Evolutionary conservation across 2,888 invertebrate genomes (phyloP).

Genomic region (Nymphalis c-album): DNA sequence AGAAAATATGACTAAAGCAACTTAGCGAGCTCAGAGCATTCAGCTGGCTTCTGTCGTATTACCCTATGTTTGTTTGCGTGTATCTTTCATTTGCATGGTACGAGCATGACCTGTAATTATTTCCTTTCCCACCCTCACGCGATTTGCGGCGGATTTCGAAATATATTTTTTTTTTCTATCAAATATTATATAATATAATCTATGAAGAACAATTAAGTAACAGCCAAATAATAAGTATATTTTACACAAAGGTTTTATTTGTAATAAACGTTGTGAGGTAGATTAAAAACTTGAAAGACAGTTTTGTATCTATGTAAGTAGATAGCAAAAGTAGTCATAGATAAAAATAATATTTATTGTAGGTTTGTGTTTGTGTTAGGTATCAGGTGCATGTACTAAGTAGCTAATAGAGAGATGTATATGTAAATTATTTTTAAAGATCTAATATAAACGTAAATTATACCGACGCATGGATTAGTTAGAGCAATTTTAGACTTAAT

Average conservation of each 20-base stretch:
- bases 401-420: slow-evolving; percentile 54
- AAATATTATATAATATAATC: slow-evolving; percentile 1
- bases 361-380: slow-evolving; percentile 71
- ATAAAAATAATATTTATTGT: slow-evolving; percentile 51
- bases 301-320: slow-evolving; percentile 47
- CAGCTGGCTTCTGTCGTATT: slow-evolving; percentile 75
- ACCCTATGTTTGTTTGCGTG: slow-evolving; percentile 76
- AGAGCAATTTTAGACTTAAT: slow-evolving; percentile 5
- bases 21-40: slow-evolving; percentile 66
- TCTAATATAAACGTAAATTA: slow-evolving; percentile 47
- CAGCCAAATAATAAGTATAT: slow-evolving; percentile 35
- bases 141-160: slow-evolving; percentile 18
- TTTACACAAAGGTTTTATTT: slow-evolving; percentile 13
- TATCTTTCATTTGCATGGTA: slow-evolving; percentile 79
- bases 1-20: slow-evolving; percentile 65
- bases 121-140: slow-evolving; percentile 60
- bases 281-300: slow-evolving; percentile 48
- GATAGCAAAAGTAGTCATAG: slow-evolving; percentile 61
- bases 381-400: slow-evolving; percentile 63
- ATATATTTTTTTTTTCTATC: no score
- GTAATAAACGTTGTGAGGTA: slow-evolving; percentile 28
- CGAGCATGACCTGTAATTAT: slow-evolving; percentile 74
- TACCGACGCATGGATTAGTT: slow-evolving; percentile 51
- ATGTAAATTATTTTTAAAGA: slow-evolving; percentile 40
- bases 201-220: slow-evolving; percentile 19